Evolutionary conservation across 64 coral and sea anemone species (phyloP).

Genomic region (Montipora efflorescens): DNA sequence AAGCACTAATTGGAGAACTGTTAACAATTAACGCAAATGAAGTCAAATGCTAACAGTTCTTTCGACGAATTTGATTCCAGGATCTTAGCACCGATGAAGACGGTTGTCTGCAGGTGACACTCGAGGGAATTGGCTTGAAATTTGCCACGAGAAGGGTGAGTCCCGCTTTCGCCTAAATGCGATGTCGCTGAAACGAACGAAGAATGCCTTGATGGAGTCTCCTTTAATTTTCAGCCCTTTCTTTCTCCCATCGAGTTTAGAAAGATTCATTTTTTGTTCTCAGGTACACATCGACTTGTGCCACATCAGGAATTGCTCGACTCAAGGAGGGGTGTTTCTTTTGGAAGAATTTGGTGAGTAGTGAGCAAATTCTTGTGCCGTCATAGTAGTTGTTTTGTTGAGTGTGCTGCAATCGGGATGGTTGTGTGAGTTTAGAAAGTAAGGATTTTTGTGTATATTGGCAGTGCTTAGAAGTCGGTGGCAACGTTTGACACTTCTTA

Average conservation of each 20-base stretch:
- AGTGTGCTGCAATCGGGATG: too few species aligned
- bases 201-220: neutral
- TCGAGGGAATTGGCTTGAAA: slow-evolving; percentile 89
- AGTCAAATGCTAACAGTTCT: neutral
- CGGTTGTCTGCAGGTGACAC: slow-evolving; percentile 79
- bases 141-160: slow-evolving; percentile 84
- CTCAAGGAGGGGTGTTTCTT: slow-evolving; percentile 94
- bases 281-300: slow-evolving; percentile 95
- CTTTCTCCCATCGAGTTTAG: too few species aligned
- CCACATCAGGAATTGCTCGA: slow-evolving; percentile 97
- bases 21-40: too few species aligned
- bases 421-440: too few species aligned
- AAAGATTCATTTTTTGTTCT: slow-evolving; percentile 1
- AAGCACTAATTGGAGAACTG: too few species aligned
- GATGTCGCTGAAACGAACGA: neutral
- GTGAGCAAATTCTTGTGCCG: neutral
- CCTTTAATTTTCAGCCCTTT: too few species aligned
- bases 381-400: too few species aligned
- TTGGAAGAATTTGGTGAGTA: slow-evolving; percentile 95
- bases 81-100: slow-evolving; percentile 75
- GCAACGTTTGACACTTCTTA: too few species aligned
- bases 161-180: neutral
- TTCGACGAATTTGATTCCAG: slow-evolving; percentile 9
- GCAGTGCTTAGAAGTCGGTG: too few species aligned
- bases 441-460: too few species aligned